Conservation (phyloP, 2,888 invertebrate species). For the Mellilla xanthometata region DNA sequence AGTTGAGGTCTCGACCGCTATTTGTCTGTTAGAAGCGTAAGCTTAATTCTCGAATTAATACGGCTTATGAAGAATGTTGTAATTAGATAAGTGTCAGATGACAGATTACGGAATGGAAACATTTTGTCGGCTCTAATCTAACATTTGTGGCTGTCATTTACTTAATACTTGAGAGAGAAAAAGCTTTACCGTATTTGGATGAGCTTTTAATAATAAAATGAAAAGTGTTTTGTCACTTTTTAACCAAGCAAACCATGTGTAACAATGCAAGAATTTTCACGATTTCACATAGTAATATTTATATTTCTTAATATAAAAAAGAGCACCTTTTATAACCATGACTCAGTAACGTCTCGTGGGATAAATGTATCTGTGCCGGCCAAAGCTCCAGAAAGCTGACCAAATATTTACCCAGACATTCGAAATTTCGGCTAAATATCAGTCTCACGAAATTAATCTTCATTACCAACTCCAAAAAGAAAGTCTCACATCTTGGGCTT, state of each 20-base stretch:
- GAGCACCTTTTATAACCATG: not conserved
- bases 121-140: slow-evolving; percentile 44
- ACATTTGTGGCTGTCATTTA: slow-evolving; percentile 36
- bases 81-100: slow-evolving; percentile 55
- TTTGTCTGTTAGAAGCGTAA: slow-evolving; percentile 30
- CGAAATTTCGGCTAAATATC: slow-evolving; percentile 4
- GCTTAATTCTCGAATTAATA: slow-evolving; percentile 51
- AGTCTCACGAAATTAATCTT: slow-evolving; percentile 25
- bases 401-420: slow-evolving; percentile 3
- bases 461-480: slow-evolving; percentile 26
- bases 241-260: too few relatives aligned
- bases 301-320: too few relatives aligned
- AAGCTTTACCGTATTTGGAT: not conserved
- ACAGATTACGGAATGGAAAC: slow-evolving; percentile 53
- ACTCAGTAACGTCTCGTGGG: not conserved
- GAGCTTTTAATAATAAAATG: too few relatives aligned
- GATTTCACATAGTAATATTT: too few relatives aligned
- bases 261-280: too few relatives aligned
- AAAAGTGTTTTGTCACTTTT: too few relatives aligned
- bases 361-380: not conserved
- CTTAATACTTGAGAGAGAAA: slow-evolving; percentile 1
- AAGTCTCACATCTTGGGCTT: slow-evolving; percentile 49
- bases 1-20: slow-evolving; percentile 42
- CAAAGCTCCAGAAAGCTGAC: not conserved
- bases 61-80: slow-evolving; percentile 48